Evolutionary conservation across 2,113 vertebrate genomes (phyloP).

Genomic region (Chlamydotis undulata): DNA sequence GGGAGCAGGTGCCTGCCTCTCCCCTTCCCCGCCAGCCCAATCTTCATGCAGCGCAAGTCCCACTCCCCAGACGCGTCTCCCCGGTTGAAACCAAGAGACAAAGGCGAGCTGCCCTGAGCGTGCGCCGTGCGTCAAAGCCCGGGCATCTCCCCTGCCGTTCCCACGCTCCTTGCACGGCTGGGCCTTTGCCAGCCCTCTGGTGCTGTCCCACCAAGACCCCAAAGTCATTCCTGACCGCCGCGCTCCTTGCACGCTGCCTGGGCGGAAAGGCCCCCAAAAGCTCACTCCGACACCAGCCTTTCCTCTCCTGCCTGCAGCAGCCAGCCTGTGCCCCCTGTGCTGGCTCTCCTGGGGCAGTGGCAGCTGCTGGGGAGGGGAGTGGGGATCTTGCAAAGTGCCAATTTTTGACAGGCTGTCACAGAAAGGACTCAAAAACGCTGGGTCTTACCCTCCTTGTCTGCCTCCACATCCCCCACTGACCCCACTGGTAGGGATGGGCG

Average conservation of each 20-base stretch:
- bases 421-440: not conserved
- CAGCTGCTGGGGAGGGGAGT: not conserved
- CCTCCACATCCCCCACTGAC: not conserved
- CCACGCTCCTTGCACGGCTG: fast-evolving
- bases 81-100: not conserved
- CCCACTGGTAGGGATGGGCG: not conserved
- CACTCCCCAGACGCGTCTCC: not conserved
- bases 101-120: not conserved
- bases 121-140: fast-evolving
- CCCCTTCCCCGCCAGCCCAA: not conserved
- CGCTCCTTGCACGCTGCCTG: too few relatives aligned
- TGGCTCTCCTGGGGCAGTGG: not conserved
- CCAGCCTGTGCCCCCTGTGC: too few relatives aligned
- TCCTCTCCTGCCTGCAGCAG: not conserved
- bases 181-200: not conserved
- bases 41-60: not conserved
- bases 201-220: not conserved
- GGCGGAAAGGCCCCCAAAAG: not conserved
- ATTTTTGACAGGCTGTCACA: not conserved
- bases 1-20: not conserved
- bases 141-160: not conserved
- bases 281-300: fast-evolving
- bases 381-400: not conserved
- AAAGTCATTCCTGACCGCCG: not conserved
- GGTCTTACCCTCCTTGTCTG: not conserved